A percentile compares a stretch with the other conserved stretches of the same genome.
Evolutionary conservation across 2,797 vertebrate genomes (phyloP).

Genomic region (Acanthiza pusilla): DNA sequence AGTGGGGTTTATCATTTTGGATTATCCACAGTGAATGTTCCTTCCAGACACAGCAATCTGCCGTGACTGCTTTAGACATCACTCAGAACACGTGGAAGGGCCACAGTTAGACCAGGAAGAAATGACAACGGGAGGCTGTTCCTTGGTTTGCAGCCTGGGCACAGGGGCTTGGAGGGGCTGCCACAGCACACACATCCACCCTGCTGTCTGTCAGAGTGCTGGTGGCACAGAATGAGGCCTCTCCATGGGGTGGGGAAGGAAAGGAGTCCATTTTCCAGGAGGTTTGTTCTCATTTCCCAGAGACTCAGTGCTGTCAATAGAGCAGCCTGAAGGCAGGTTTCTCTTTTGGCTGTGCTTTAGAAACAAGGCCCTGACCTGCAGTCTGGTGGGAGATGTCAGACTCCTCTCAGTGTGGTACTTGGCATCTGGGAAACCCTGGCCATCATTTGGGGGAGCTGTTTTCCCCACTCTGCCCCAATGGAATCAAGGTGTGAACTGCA

Average conservation of each 20-base stretch:
- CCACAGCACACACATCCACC: neutral
- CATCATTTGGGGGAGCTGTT: neutral
- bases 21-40: neutral
- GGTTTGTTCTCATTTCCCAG: neutral
- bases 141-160: neutral
- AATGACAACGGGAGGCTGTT: neutral
- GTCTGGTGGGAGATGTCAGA: neutral
- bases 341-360: neutral
- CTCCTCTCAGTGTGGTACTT: neutral
- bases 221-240: neutral
- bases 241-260: neutral
- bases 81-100: neutral
- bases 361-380: neutral
- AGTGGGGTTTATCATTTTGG: constrained; percentile 11
- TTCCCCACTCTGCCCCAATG: neutral
- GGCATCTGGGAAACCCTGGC: neutral
- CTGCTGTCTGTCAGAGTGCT: neutral
- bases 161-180: neutral
- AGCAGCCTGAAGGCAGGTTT: neutral
- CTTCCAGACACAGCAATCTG: neutral
- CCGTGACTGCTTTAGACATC: neutral
- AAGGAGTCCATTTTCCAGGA: neutral
- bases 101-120: neutral
- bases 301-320: neutral
- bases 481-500: neutral